Evolutionary conservation across 2,113 vertebrate species (phyloP), one percentile per base, ranked within the genome.

Genomic region (Salvator merianae): DNA sequence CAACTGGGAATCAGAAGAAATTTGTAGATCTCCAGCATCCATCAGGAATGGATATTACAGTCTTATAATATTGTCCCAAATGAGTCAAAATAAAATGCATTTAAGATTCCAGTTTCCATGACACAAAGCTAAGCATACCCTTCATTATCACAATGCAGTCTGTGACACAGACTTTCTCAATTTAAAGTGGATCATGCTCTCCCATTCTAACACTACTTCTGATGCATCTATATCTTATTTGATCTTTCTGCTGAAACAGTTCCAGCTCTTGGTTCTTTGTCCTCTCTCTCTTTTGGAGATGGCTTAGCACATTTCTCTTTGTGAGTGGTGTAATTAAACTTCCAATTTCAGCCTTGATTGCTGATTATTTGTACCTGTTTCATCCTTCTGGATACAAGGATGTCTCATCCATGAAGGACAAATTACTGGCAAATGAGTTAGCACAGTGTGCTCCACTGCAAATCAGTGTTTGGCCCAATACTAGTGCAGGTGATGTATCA

Each of bases 331-430:
- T 3, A 34, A 34, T 68, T 53, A 81, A 22, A 16, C 32, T 34
- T 36, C 10, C 20, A 71, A 12, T 30, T 50, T 55, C 43, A 38
- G 50, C 12, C 32, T 55, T 28, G 43, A 70, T 24, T 30, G 7
- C 7, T 68, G 26, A 59, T 71, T 43, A 59, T 81, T 71, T 59
- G 24, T 71, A 8, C 50, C 69, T 38, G 13, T 38, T 81, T 47
- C 32, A 69, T 53, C 65, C 34, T 80, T 59, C 36, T 43, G 40
- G 77, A 36, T 65, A 79, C 20, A 69, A 1, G 7, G 36, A 3
- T 43, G 69, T n/a, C 20, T 59, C 66, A n/a, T 84, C 30, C 73
- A 68, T 77, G 70, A 75, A 74, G 53, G 63, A 70, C 18, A 80
- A 76, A 76, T 36, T 70, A n/a, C 34, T 70, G 68, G 16, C 18